Percentiles rank a stretch among this genome's conserved stretches.
Evolutionary conservation across 2,888 invertebrate species (phyloP).

Genomic region (Perizoma flavofasciatum): DNA sequence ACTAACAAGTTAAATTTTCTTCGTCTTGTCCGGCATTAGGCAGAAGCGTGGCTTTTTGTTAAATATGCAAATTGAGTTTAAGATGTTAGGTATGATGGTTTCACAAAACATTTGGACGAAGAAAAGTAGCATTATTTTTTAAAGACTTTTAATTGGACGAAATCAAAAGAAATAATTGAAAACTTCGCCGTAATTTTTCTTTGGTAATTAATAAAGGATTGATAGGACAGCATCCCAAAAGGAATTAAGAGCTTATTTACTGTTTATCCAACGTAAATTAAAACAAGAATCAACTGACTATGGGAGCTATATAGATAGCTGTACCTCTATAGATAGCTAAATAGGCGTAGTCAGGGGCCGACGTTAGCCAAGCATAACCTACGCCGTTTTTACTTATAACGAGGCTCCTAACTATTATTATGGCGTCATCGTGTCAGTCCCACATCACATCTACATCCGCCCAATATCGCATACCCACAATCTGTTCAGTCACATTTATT

Average conservation of each 20-base stretch:
- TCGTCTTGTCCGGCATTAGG: constrained; percentile 59
- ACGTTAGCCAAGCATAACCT: constrained; percentile 72
- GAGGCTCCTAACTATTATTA: constrained; percentile 77
- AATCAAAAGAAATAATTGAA: constrained; percentile 13
- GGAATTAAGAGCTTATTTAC: constrained; percentile 34
- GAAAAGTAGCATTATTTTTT: constrained; percentile 27
- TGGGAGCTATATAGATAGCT: constrained; percentile 47
- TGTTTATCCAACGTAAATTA: constrained; percentile 40
- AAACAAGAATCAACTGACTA: constrained; percentile 49
- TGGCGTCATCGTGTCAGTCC: constrained; percentile 77
- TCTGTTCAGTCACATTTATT: constrained; percentile 56
- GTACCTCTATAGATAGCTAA: constrained; percentile 56
- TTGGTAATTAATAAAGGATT: background rate
- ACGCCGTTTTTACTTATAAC: constrained; percentile 77
- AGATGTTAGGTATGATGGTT: constrained; percentile 53
- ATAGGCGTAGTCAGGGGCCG: constrained; percentile 73
- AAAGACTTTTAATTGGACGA: constrained; percentile 17
- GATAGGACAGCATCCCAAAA: constrained; percentile 15
- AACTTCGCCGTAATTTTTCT: background rate
- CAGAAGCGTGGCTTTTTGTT: constrained; percentile 52
- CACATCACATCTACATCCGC: constrained; percentile 78
- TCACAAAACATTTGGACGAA: constrained; percentile 46
- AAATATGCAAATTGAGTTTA: constrained; percentile 63
- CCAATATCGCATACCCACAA: constrained; percentile 67
- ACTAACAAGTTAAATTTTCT: constrained; percentile 73